phyloP scores from a whole-genome alignment of 2,797 vertebrate genomes.

The Brachyalestes nurse region DNA sequence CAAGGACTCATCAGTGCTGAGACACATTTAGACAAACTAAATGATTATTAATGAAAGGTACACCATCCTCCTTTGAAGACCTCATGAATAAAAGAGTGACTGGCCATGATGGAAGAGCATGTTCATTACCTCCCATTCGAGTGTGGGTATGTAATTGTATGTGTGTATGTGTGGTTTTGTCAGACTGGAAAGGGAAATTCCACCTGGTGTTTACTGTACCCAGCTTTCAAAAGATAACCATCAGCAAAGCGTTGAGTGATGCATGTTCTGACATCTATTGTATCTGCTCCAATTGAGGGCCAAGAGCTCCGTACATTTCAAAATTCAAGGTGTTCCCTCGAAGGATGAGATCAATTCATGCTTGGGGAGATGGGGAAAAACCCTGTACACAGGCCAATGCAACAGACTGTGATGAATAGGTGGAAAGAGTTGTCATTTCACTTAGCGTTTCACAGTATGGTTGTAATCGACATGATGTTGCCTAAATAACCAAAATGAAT shows the following conservation, averaged over 20 bases:
- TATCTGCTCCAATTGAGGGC: slow-evolving; percentile 44
- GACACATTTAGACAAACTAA: not conserved
- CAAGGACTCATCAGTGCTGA: not conserved
- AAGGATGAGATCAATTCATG: slow-evolving; percentile 22
- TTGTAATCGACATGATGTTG: slow-evolving; percentile 18
- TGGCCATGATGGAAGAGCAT: not conserved
- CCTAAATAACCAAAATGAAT: slow-evolving; percentile 31
- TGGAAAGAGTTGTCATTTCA: slow-evolving; percentile 14
- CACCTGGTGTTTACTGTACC: slow-evolving; percentile 50
- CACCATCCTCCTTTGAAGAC: not conserved
- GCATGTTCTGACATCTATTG: slow-evolving; percentile 46
- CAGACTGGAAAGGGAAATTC: slow-evolving; percentile 46
- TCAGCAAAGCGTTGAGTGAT: slow-evolving; percentile 33
- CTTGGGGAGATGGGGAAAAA: slow-evolving; percentile 33
- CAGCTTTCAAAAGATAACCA: slow-evolving; percentile 43
- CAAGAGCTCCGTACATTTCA: slow-evolving; percentile 23
- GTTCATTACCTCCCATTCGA: not conserved
- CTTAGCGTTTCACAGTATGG: not conserved
- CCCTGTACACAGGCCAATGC: slow-evolving; percentile 21
- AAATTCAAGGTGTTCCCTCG: slow-evolving; percentile 29
- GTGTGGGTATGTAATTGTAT: not conserved
- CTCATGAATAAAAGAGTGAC: not conserved
- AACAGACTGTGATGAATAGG: slow-evolving; percentile 24
- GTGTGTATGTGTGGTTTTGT: not conserved
- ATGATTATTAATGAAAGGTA: not conserved